Base-by-base conservation (phyloP, 2,888 invertebrate species). In the Drosophila birchii region DNA sequence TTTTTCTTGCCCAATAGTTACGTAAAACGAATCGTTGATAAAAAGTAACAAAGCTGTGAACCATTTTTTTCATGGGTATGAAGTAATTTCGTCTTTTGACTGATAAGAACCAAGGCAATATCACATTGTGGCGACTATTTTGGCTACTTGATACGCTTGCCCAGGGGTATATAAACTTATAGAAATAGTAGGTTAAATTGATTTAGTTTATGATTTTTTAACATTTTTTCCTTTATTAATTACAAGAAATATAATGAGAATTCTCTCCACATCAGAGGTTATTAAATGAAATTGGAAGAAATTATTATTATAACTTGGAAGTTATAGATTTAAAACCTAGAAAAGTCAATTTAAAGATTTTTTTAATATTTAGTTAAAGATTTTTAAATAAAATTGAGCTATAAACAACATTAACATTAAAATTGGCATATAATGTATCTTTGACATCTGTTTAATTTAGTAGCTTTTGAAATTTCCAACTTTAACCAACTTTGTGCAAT, bases 21-120 rank as follows among this genome's bases (percentile, higher is more conserved):
- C 68, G 70, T 58, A 69, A 69, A 43, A 16, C 58, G 41, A 69
- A 51, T 11, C 29, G 58, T 70, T 69, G 68, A 69, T 69, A 70
- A 70, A 70, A 69, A 51, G 38, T 23, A 70, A 60, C 44, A 60
- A 47, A 54, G 41, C 11, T 44, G 70, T 58, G 66, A 54, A 67
- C 45, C 66, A 43, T 38, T 57, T 51, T 55, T 49, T 39, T 12
- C 43, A 38, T 47, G 55, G 69, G 56, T 68, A 68, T 68, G 69
- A 68, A 68, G 68, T 68, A 69, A 68, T 43, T 69, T 69, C 41
- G 49, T 20, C 68, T 39, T 57, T 47, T 34, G 47, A 14, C 43
- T 58, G 68, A 69, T 69, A 69, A 69, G 68, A 41, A 34, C 23
- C 69, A 41, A 68, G 56, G 56, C 67, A 55, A 47, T 67, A 47